Conservation (phyloP, 2,888 invertebrate genomes). For the Tryphoninae sp. region DNA sequence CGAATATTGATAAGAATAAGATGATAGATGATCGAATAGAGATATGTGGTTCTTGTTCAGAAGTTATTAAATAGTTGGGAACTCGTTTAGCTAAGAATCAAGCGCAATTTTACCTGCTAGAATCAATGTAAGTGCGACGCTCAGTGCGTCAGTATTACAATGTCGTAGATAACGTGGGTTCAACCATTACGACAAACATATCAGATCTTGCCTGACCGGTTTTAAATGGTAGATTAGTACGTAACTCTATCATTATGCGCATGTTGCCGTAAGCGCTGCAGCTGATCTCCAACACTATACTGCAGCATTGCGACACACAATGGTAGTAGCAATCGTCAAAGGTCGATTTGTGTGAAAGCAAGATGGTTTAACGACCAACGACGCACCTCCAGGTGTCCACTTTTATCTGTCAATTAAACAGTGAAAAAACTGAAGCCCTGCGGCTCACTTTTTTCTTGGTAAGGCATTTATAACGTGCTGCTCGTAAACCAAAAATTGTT, state of each 20-base stretch:
- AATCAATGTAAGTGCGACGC: too few relatives aligned
- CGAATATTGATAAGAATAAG: too few relatives aligned
- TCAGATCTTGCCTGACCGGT: not conserved
- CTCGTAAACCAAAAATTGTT: not conserved
- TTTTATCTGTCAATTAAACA: not conserved
- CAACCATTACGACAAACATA: not conserved
- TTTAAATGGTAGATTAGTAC: not conserved
- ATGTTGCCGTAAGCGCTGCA: not conserved
- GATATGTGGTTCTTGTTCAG: too few relatives aligned
- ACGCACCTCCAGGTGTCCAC: not conserved
- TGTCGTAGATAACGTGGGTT: too few relatives aligned
- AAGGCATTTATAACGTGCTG: not conserved
- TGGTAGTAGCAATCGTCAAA: not conserved
- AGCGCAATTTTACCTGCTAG: too few relatives aligned
- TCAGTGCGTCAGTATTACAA: too few relatives aligned
- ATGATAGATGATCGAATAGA: too few relatives aligned
- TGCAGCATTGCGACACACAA: not conserved
- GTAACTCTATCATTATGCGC: not conserved
- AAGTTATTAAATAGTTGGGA: too few relatives aligned
- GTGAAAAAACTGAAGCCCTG: not conserved
- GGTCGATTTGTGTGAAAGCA: not conserved
- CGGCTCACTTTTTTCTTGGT: not conserved
- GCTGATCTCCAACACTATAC: not conserved
- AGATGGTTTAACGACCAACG: conserved; percentile 12
- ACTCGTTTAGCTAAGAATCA: too few relatives aligned